Evolutionary conservation across 30 jellyfish, hydroid and myxozoan species (phyloP), one percentile per base, ranked within the genome.

Genomic region (Hydractinia symbiolongicarpus): DNA sequence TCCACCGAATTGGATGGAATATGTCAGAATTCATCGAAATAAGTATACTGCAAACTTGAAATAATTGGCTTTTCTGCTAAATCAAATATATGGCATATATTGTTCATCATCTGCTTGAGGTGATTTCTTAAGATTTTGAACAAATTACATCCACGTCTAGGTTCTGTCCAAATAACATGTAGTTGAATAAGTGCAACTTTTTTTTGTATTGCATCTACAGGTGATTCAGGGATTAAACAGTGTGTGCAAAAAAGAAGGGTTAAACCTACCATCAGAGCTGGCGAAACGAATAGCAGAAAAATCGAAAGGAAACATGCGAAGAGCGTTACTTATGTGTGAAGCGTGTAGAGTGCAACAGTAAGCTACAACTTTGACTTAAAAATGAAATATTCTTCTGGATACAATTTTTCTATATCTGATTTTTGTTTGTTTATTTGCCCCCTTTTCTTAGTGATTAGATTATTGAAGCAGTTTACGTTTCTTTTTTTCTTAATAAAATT

Each of bases 301-400:
- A 52, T 82, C 95, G 16, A 81, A 94, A 44, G 82, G 97, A 17
- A 94, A 94, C 72, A 68, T 94, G 78, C 74, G 99, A 78, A 61
- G 99, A 61, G 99, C 99, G 2, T 50, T 94, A 54, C 83, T 94
- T 57, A 94, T 94, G 95, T 94, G 96, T 44, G 97, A 94, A 56
- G 96, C 96, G 8, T 94, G 99, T 88, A 67, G 96, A 57, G 96
- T 88, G n/a, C 99, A 93, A 67, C 99, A 93, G 96, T 87, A 82
- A 21, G 95, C 67, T 9, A 11, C 7, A 8, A 20, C 54, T 13
- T 58, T 58, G 69, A 30, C 44, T 30, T 30, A 2, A 30, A 30
- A 30, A 30, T 64, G 4, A 51, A 7, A 6, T 51, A 6, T 64
- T 64, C 17, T 6, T 1, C 74, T 13, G 2, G 4, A 7, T 1